Evolutionary conservation across 2,797 vertebrate species (phyloP).

Genomic region (Percopsis omiscomaycus): DNA sequence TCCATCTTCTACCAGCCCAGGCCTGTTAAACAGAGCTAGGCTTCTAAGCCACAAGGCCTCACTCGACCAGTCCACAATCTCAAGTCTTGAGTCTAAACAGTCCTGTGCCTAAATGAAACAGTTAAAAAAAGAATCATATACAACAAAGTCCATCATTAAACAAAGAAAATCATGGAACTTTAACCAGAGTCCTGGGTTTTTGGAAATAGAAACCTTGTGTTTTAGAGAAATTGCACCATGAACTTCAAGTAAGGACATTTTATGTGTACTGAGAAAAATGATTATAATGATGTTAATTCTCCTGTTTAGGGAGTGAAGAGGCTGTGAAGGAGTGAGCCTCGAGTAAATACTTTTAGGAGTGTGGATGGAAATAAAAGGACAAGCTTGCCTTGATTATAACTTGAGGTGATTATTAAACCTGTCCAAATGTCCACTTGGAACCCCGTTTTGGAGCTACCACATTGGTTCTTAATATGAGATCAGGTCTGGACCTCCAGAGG

Average conservation of each 20-base stretch:
- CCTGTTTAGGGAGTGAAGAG: not conserved
- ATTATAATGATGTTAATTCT: not conserved
- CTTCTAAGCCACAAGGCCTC: conserved; percentile 23
- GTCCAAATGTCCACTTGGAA: conserved; percentile 25
- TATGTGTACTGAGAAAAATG: not conserved
- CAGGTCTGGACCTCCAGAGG: not conserved
- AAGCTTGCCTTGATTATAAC: conserved; percentile 25
- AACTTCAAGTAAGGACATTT: not conserved
- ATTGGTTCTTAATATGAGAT: not conserved
- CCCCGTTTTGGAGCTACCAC: conserved; percentile 3
- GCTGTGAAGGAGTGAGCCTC: conserved; percentile 21
- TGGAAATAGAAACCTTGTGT: not conserved
- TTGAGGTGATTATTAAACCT: conserved; percentile 42
- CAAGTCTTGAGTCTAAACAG: not conserved
- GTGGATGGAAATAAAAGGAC: conserved; percentile 58
- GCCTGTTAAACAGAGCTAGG: conserved; percentile 36
- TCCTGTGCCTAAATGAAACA: not conserved
- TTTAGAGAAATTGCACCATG: not conserved
- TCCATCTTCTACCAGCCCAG: conserved; percentile 25
- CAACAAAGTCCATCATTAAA: too few species aligned
- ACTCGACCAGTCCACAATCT: conserved; percentile 3
- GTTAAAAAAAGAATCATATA: not conserved
- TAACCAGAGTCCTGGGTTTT: not conserved
- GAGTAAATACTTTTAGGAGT: conserved; percentile 55
- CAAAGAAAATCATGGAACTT: too few species aligned